These are phyloP conservation scores for Rhabdomys dilectus DNA, from an alignment of 2,113 vertebrate genomes.

Conservation along the genomic window DNA sequence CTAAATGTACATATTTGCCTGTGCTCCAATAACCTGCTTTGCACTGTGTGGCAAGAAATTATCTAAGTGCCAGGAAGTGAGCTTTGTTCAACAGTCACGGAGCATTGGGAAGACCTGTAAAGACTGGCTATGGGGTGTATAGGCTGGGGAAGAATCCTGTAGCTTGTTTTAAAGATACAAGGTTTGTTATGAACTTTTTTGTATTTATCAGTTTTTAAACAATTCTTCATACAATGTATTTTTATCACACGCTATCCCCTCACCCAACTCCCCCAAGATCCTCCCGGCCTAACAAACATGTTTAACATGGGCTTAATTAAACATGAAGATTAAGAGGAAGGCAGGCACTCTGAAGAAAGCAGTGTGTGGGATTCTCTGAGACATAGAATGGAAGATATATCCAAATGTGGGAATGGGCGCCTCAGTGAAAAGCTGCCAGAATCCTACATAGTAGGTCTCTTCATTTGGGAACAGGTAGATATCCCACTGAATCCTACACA, in stretches of 20 bases:
- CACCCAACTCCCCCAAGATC: not conserved
- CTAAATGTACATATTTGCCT: not conserved
- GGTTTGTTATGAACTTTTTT: too few species aligned
- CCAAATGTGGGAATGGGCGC: not conserved
- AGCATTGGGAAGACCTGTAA: not conserved
- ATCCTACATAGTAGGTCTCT: not conserved
- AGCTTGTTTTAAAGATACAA: not conserved
- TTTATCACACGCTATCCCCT: not conserved
- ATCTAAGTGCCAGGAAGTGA: not conserved
- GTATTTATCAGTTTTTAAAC: not conserved
- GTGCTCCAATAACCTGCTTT: not conserved
- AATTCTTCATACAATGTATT: not conserved
- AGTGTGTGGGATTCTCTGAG: not conserved
- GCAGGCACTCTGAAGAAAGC: not conserved
- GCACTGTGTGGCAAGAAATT: not conserved
- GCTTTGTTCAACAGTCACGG: not conserved
- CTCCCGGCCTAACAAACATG: not conserved
- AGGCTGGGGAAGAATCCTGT: not conserved
- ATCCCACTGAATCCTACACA: not conserved
- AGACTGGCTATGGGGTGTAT: not conserved
- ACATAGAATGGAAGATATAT: not conserved
- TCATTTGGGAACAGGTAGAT: slow-evolving; percentile 37
- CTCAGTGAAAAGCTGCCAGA: not conserved
- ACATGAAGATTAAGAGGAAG: not conserved
- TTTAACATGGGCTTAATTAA: not conserved